These are phyloP conservation scores for Kryphioiulus occultus DNA, from an alignment of 2,888 invertebrate species.

Conservation along the genomic window DNA sequence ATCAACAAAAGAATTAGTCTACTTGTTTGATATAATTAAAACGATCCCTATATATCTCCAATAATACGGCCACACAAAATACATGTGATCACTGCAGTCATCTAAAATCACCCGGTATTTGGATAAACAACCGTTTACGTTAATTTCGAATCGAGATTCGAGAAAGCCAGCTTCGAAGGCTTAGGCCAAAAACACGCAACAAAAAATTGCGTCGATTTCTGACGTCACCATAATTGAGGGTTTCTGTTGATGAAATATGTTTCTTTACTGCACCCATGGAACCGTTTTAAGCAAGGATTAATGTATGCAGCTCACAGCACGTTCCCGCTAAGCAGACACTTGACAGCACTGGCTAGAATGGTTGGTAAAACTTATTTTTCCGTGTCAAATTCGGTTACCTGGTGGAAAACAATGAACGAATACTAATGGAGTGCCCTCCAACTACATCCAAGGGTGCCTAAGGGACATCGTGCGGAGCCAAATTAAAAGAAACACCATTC, in stretches of 20 bases:
- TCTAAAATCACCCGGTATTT: too few relatives aligned
- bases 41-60: too few relatives aligned
- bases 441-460: conserved; percentile 25
- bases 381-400: neutral
- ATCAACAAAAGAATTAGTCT: too few relatives aligned
- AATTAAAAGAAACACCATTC: conserved; percentile 35
- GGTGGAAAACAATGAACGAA: neutral
- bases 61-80: too few relatives aligned
- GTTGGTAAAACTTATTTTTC: neutral
- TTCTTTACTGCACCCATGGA: neutral
- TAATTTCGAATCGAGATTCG: neutral
- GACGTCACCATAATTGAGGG: neutral
- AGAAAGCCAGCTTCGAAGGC: neutral
- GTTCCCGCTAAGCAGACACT: neutral
- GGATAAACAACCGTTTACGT: neutral
- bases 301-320: neutral
- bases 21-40: too few relatives aligned
- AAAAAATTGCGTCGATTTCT: neutral
- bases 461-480: conserved; percentile 9
- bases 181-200: neutral
- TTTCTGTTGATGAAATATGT: neutral
- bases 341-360: neutral
- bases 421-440: conserved; percentile 33
- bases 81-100: too few relatives aligned
- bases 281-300: neutral